A percentile compares a stretch with the other conserved stretches of the same genome.
phyloP scores from a whole-genome alignment of 2,888 invertebrate genomes.

The Meteorus colon region DNA sequence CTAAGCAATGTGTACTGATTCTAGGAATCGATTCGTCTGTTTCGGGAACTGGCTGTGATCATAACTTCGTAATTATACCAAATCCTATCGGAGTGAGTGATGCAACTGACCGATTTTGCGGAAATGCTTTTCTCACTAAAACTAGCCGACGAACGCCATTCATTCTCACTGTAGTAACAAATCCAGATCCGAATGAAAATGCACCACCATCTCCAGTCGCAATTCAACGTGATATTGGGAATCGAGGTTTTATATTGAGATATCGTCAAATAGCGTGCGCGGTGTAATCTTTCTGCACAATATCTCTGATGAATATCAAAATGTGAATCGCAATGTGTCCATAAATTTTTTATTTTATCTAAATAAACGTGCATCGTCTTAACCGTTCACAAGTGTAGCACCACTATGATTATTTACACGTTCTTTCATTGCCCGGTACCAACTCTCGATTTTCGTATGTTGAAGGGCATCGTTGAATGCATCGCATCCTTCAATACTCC shows the following conservation, averaged over 20 bases:
- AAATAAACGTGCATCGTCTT: conserved; percentile 22
- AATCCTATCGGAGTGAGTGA: conserved; percentile 75
- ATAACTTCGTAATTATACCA: conserved; percentile 85
- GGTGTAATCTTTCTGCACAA: conserved; percentile 46
- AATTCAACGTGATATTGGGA: conserved; percentile 77
- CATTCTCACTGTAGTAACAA: conserved; percentile 82
- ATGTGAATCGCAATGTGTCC: background rate
- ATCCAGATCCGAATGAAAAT: conserved; percentile 75
- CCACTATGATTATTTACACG: conserved; percentile 78
- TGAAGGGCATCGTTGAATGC: conserved; percentile 88
- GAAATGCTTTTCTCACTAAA: conserved; percentile 80
- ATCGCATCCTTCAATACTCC: conserved; percentile 93
- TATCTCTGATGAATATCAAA: conserved; percentile 6
- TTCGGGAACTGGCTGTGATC: conserved; percentile 78
- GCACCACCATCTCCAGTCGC: conserved; percentile 71
- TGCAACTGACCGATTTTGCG: conserved; percentile 83
- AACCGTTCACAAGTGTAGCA: conserved; percentile 60
- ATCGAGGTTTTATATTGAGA: conserved; percentile 83
- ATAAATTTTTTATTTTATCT: conserved; percentile 34
- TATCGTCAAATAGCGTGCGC: conserved; percentile 82
- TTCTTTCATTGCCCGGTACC: conserved; percentile 86
- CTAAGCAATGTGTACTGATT: conserved; percentile 34
- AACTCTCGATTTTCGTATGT: conserved; percentile 83
- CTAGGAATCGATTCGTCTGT: conserved; percentile 75
- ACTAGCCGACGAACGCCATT: conserved; percentile 82